Conservation (phyloP, 2,113 vertebrate genomes). For the Rattus rattus region DNA sequence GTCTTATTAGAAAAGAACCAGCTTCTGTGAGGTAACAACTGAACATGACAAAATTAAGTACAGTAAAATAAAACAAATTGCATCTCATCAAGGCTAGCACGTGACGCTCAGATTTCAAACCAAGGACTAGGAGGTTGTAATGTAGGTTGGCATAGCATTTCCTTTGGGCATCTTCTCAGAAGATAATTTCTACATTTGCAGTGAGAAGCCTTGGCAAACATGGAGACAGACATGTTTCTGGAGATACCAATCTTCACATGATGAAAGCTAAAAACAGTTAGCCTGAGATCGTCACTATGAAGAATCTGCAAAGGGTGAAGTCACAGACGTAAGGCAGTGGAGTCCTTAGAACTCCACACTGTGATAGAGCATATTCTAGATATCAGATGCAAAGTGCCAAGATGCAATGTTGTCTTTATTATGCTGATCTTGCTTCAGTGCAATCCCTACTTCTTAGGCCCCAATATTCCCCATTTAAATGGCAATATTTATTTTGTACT, state of each 20-base stretch:
- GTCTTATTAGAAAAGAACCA: not conserved
- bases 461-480: not conserved
- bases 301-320: not conserved
- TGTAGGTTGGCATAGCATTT: not conserved
- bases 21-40: not conserved
- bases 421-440: not conserved
- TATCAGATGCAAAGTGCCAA: not conserved
- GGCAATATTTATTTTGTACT: not conserved
- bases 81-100: not conserved
- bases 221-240: not conserved
- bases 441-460: not conserved
- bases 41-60: not conserved
- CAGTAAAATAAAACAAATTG: not conserved
- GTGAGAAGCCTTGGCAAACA: not conserved
- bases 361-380: not conserved
- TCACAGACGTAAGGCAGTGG: not conserved
- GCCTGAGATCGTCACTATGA: not conserved
- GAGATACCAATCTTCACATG: not conserved
- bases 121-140: not conserved
- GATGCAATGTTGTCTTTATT: not conserved
- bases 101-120: not conserved
- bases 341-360: not conserved
- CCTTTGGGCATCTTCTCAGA: not conserved
- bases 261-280: not conserved
- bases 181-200: not conserved